phyloP scores from a whole-genome alignment of 2,113 vertebrate genomes.

The Chroicocephalus ridibundus region DNA sequence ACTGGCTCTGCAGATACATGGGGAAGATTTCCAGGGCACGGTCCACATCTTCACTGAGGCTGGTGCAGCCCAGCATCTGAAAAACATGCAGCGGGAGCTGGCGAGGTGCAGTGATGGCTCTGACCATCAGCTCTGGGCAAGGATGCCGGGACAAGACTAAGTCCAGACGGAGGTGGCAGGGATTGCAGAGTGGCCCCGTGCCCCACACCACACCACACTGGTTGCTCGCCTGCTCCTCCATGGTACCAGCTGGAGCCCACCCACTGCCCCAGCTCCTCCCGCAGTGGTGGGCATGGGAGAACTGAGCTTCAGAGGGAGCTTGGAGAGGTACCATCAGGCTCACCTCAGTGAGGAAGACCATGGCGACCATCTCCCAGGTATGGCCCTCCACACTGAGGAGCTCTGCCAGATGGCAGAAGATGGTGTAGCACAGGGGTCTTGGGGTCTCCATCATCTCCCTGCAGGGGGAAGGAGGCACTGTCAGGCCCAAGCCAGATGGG shows the following conservation, averaged over 20 bases:
- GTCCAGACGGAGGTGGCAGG: background rate
- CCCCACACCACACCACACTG: background rate
- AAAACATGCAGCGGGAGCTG: background rate
- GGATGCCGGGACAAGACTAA: background rate
- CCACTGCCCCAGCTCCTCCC: rapidly evolving
- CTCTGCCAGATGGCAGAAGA: background rate
- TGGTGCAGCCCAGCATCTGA: background rate
- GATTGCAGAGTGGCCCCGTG: background rate
- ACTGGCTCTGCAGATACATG: background rate
- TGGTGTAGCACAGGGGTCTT: rapidly evolving
- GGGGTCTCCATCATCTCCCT: background rate
- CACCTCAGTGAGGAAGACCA: background rate
- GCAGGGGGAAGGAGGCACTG: background rate
- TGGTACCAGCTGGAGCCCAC: background rate
- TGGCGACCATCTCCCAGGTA: background rate
- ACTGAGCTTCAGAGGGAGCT: rapidly evolving
- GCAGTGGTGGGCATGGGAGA: background rate
- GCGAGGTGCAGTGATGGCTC: background rate
- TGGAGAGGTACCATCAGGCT: background rate
- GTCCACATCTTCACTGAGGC: background rate
- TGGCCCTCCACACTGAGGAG: background rate
- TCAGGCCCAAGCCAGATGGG: background rate
- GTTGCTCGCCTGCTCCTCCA: background rate
- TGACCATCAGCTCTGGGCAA: background rate
- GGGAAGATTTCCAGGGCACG: background rate